A percentile compares a stretch with the other conserved stretches of the same genome.
These are phyloP conservation scores for Typhlichthys subterraneus DNA, from an alignment of 2,797 vertebrate species.

Conservation along the genomic window DNA sequence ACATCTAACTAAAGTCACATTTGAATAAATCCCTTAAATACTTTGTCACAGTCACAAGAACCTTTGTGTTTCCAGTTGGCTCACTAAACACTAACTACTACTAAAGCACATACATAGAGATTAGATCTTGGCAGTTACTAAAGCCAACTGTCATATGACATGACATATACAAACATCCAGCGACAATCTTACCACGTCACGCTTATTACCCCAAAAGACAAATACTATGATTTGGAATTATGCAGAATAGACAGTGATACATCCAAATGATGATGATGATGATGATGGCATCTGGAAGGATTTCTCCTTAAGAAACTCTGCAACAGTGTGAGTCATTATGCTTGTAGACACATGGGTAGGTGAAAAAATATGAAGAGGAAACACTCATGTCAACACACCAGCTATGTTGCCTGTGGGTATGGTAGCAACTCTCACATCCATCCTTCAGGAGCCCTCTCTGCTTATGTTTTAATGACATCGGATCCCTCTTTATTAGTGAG, in stretches of 20 bases:
- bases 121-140: conserved; percentile 58
- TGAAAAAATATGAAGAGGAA: too few species aligned
- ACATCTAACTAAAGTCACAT: background rate
- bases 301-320: background rate
- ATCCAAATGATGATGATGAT: conserved; percentile 34
- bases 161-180: conserved; percentile 53
- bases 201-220: conserved; percentile 53
- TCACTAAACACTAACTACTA: background rate
- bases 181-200: conserved; percentile 54
- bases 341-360: background rate
- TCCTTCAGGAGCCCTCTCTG: conserved; percentile 38
- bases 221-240: conserved; percentile 50
- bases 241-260: conserved; percentile 52
- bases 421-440: conserved; percentile 35
- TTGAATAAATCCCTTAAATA: too few species aligned
- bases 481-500: conserved; percentile 70
- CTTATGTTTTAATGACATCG: conserved; percentile 68
- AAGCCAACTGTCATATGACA: conserved; percentile 40
- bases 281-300: conserved; percentile 1
- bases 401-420: conserved; percentile 4
- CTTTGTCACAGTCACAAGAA: background rate
- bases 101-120: conserved; percentile 21
- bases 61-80: background rate
- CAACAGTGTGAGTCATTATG: background rate
- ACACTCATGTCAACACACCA: background rate